Evolutionary conservation across 2,797 vertebrate genomes (phyloP).

Genomic region (Epinephelus malabaricus): DNA sequence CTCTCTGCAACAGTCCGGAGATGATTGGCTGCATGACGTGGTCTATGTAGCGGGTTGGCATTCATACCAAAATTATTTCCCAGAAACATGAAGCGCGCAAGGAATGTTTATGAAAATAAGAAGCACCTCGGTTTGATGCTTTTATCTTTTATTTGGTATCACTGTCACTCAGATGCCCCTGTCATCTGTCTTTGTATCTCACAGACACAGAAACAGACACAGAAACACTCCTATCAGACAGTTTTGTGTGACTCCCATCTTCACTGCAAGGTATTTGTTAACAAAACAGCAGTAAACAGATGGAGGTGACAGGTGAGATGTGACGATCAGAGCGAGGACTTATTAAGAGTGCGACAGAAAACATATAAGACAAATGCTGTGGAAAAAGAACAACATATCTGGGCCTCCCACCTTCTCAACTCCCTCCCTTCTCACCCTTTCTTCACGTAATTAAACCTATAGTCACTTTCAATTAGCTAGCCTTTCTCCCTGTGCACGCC

Average conservation of each 20-base stretch:
- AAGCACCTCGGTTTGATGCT: slow-evolving; percentile 25
- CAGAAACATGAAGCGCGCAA: not conserved
- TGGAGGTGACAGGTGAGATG: slow-evolving; percentile 14
- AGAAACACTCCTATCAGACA: slow-evolving; percentile 1
- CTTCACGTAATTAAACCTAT: slow-evolving; percentile 90
- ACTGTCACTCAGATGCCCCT: slow-evolving; percentile 32
- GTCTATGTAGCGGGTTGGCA: slow-evolving; percentile 18
- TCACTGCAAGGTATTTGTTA: slow-evolving; percentile 11
- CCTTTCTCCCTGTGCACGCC: slow-evolving; percentile 81
- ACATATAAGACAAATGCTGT: slow-evolving; percentile 3
- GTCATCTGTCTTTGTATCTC: slow-evolving; percentile 29
- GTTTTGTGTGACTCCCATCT: slow-evolving; percentile 14
- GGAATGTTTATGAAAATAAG: slow-evolving; percentile 34
- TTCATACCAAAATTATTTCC: slow-evolving; percentile 48
- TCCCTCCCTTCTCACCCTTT: slow-evolving; percentile 55
- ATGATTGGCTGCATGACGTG: slow-evolving; percentile 43
- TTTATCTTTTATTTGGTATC: slow-evolving; percentile 45
- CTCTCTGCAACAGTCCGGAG: slow-evolving; percentile 43
- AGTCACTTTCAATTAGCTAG: slow-evolving; percentile 90
- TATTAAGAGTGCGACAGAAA: not conserved
- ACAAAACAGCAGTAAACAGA: slow-evolving; percentile 29
- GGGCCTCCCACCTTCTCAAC: slow-evolving; percentile 65
- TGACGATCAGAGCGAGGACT: slow-evolving; percentile 9
- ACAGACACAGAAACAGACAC: slow-evolving; percentile 15
- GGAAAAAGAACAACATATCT: slow-evolving; percentile 57